phyloP scores from a whole-genome alignment of 2,797 vertebrate species.

The Pipistrellus pygmaeus region DNA sequence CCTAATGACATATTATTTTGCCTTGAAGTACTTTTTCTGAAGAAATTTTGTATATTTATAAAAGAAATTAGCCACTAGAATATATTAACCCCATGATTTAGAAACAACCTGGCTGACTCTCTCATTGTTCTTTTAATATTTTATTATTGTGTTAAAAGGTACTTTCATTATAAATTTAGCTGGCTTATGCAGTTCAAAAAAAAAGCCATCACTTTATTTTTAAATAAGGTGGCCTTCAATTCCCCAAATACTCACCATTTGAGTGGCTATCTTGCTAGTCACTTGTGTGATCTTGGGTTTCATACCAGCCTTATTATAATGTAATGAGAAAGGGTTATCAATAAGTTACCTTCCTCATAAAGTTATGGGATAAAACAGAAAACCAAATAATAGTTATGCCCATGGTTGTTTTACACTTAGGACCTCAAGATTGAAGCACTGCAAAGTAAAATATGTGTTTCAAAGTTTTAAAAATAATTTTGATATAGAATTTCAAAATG shows the following conservation, averaged over 20 bases:
- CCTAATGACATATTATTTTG: no score
- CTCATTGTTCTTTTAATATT: slow-evolving; percentile 54
- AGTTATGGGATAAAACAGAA: slow-evolving; percentile 28
- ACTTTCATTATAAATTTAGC: slow-evolving; percentile 54
- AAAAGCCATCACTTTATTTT: slow-evolving; percentile 25
- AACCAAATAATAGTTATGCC: slow-evolving; percentile 28
- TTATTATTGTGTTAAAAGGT: slow-evolving; percentile 49
- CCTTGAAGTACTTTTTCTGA: not conserved
- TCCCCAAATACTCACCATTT: not conserved
- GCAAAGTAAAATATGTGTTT: slow-evolving; percentile 56
- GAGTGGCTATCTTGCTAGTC: slow-evolving; percentile 49
- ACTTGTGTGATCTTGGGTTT: slow-evolving; percentile 37
- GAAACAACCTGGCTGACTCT: slow-evolving; percentile 25
- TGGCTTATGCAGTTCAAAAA: slow-evolving; percentile 14
- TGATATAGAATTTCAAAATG: slow-evolving; percentile 56
- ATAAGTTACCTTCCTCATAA: slow-evolving; percentile 41
- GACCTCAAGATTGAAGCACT: slow-evolving; percentile 36
- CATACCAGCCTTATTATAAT: slow-evolving; percentile 38
- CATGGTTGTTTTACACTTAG: slow-evolving; percentile 43
- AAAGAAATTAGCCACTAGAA: not conserved
- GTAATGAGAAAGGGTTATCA: slow-evolving; percentile 17
- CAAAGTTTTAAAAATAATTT: slow-evolving; percentile 67
- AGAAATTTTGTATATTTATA: not conserved
- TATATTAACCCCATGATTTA: slow-evolving; percentile 25
- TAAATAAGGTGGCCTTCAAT: slow-evolving; percentile 14